Evolutionary conservation across 2,888 invertebrate genomes (phyloP), one percentile per base, ranked within the genome.

Genomic region (Lycaena phlaeas): DNA sequence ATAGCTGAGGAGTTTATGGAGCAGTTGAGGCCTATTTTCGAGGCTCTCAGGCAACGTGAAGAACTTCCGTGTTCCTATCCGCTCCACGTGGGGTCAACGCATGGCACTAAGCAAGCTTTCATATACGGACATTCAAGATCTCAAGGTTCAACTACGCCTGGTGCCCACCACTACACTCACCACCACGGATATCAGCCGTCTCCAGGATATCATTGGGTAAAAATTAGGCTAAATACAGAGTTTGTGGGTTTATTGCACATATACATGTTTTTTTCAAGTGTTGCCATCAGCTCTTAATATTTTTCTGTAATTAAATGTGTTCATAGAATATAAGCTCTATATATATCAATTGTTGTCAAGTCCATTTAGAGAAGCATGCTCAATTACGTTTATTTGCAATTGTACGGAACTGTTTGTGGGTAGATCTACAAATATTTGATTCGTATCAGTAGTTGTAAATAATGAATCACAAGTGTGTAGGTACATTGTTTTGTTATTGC

Each of bases 1-100:
- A 69, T 87, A 95, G 95, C 95, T 86, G 94, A 95, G 88, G 95
- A 95, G 89, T 94, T 95, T 88, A 90, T 96, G 91, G 93, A 91
- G 87, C 94, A 95, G 88, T 89, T 96, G 91, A 94, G 92, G 92
- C 95, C 95, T 72, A 95, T 96, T 87, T 95, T 96, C 90, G 95
- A 95, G 88, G 92, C 92, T 85, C 89, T 95, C 76, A 90, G 95
- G 74, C 93, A 93, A 79, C 92, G 93, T 77, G 94, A 95, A 86
- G 93, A 94, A 85, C 90, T 94, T 64, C 94, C 94, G 73, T 94
- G 93, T 86, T 93, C 94, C 69, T 95, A 93, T 86, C 94, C 94
- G 68, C 91, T 94, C 81, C 93, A 93, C 87, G 92, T 94, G 89
- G 90, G 89, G 74, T 79, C 88, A 68, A 82, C 88, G 78, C 79